Percentiles rank a stretch among this genome's conserved stretches.
Conservation (phyloP, 2,888 invertebrate genomes). For the Esperia sulphurella region DNA sequence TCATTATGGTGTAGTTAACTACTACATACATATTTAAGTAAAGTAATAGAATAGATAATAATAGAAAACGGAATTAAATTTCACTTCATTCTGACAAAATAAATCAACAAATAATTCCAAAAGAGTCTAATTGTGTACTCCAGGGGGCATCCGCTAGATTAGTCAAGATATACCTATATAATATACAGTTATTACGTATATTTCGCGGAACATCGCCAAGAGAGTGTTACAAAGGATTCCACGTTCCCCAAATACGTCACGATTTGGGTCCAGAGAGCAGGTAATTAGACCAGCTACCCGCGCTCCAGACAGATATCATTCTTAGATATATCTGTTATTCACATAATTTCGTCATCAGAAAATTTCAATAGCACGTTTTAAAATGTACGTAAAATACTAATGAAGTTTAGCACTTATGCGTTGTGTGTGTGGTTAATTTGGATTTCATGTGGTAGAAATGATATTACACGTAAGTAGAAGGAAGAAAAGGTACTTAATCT, state of each 20-base stretch:
- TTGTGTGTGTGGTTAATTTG: no score
- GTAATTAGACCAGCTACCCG: slow-evolving; percentile 25
- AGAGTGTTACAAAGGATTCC: background rate
- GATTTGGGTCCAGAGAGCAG: slow-evolving; percentile 2
- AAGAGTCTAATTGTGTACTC: slow-evolving; percentile 15
- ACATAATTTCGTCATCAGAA: slow-evolving; percentile 15
- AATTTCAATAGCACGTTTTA: slow-evolving; percentile 36
- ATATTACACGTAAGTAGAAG: no score
- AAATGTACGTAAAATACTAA: slow-evolving; percentile 4
- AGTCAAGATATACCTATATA: background rate
- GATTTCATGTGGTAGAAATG: no score
- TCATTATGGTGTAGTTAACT: no score
- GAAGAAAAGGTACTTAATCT: no score
- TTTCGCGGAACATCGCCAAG: slow-evolving; percentile 22
- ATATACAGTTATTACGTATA: background rate
- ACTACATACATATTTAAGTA: no score
- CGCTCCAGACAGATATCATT: slow-evolving; percentile 23
- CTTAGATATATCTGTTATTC: slow-evolving; percentile 30
- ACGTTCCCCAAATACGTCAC: background rate
- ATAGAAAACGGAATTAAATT: no score
- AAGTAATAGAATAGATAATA: no score
- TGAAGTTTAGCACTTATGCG: no score
- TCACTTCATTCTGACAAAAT: background rate
- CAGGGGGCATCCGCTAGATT: slow-evolving; percentile 8
- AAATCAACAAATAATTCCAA: background rate